Conservation (phyloP, 2,797 vertebrate genomes). For the Ataeniobius toweri region DNA sequence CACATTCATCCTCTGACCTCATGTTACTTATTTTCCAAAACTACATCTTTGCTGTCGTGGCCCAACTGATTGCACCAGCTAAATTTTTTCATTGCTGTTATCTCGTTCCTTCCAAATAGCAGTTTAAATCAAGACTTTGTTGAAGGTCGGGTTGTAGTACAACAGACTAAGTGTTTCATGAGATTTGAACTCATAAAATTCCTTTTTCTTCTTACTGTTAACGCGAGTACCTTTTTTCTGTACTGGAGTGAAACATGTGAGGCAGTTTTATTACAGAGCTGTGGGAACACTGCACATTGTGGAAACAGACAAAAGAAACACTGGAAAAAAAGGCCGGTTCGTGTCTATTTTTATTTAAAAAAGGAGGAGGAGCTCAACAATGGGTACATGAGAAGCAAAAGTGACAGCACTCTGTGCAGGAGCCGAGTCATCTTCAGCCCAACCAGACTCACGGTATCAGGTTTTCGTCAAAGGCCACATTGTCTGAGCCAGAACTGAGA, state of each 20-base stretch:
- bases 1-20: background rate
- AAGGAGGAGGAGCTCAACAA: slow-evolving; percentile 42
- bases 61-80: background rate
- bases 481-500: slow-evolving; percentile 72
- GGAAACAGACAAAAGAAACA: slow-evolving; percentile 3
- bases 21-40: background rate
- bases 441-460: slow-evolving; percentile 66
- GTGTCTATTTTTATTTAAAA: slow-evolving; percentile 48
- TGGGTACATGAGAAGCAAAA: slow-evolving; percentile 48
- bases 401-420: slow-evolving; percentile 39
- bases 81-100: background rate
- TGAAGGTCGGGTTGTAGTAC: slow-evolving; percentile 8
- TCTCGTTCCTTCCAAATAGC: background rate
- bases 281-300: slow-evolving; percentile 31
- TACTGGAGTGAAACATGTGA: slow-evolving; percentile 33
- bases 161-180: slow-evolving; percentile 23
- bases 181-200: slow-evolving; percentile 17
- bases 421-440: slow-evolving; percentile 52
- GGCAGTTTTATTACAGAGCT: slow-evolving; percentile 47
- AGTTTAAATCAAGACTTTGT: slow-evolving; percentile 16
- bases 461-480: slow-evolving; percentile 71
- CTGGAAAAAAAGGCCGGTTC: slow-evolving; percentile 3
- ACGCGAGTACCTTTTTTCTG: slow-evolving; percentile 25
- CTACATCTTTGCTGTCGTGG: background rate
- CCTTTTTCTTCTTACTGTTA: slow-evolving; percentile 21